Evolutionary conservation across 2,113 vertebrate species (phyloP).

Genomic region (Pristiophorus japonicus): DNA sequence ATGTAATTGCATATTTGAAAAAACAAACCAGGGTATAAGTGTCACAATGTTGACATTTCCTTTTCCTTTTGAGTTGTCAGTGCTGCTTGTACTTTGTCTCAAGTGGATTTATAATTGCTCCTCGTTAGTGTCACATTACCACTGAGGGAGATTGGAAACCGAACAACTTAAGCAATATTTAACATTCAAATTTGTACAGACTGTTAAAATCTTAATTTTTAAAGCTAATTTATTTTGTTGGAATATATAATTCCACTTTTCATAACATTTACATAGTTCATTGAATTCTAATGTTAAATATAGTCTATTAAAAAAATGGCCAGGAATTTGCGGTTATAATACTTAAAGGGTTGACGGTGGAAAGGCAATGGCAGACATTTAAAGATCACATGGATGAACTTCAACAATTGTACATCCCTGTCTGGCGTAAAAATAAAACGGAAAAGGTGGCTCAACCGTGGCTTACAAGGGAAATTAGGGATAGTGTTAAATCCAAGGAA

Average conservation of each 20-base stretch:
- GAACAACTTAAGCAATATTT: not conserved
- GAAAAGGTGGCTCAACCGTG: no score
- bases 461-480: no score
- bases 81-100: not conserved
- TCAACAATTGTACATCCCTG: no score
- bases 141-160: not conserved
- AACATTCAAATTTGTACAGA: not conserved
- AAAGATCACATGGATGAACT: no score
- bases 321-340: not conserved
- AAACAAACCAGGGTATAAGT: slow-evolving; percentile 12
- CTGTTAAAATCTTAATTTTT: not conserved
- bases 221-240: not conserved
- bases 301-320: not conserved
- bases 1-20: slow-evolving; percentile 10
- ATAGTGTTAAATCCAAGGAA: no score
- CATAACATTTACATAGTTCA: not conserved
- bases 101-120: slow-evolving; percentile 25
- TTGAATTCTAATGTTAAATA: not conserved
- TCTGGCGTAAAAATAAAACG: no score
- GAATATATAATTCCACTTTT: not conserved
- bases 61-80: slow-evolving; percentile 21
- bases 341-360: no score
- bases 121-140: not conserved
- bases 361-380: no score
- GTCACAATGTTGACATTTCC: slow-evolving; percentile 28